Evolutionary conservation across 1,140 invertebrate genomes (phyloP), one percentile per base, ranked within the genome.

Genomic region (Calycopis cecrops): DNA sequence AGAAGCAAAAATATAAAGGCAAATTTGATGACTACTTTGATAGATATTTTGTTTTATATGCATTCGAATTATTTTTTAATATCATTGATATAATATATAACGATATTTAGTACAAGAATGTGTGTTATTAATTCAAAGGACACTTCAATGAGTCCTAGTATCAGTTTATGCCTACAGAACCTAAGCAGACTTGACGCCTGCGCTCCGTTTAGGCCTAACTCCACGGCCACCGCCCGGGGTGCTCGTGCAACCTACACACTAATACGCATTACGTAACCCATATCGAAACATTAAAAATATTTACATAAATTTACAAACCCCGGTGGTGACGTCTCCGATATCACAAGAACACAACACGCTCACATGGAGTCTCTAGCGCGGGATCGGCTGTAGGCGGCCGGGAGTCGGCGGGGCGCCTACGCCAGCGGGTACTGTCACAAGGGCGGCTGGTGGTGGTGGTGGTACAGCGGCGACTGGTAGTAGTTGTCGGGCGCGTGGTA

Each of bases 401-500:
- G 63, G 51, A 69, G 65, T 49, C 69, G 70, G 61, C 71, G 72
- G 58, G 57, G 69, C 69, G 77, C 78, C 81, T 85, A 85, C 73
- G 83, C 81, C 81, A 87, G 69, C 55, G 83, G 81, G 48, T 85
- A 87, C 69, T 87, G 83, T 87, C 83, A 86, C 81, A 85, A 86
- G 76, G 83, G 83, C 74, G 78, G 79, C 77, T 85, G 81, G 83
- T 93, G 92, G 91, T 94, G 92, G 88, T 72, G 92, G 69, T 94
- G 92, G 77, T 95, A 95, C 65, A 94, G 80, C 67, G 92, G 90
- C 67, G 91, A 93, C 87, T 95, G 94, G 79, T 96, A 95, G 85
- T 95, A 95, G 63, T 92, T 91, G 79, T 95, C 93, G 69, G 91
- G 89, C 74, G 92, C 80, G 67, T 92, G 89, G 66, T 93, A 91